Evolutionary conservation across 2,888 invertebrate species (phyloP).

Genomic region (Dasysyrphus tricinctus): DNA sequence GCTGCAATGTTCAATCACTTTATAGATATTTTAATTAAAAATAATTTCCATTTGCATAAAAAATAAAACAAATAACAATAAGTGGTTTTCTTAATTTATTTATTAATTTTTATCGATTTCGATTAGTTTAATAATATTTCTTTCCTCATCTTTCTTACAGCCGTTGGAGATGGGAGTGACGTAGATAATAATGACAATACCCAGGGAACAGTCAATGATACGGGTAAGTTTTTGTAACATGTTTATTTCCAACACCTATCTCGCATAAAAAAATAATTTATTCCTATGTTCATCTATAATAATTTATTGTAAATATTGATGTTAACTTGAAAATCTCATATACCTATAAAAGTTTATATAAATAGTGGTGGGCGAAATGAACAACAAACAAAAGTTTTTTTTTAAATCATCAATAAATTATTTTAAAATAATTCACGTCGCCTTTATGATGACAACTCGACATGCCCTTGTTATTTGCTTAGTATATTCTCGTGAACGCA

Average conservation of each 20-base stretch:
- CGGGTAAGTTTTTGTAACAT: constrained; percentile 74
- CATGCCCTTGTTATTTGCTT: constrained; percentile 1
- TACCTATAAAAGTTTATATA: background rate
- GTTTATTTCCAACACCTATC: background rate
- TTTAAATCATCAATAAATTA: constrained; percentile 13
- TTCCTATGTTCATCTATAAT: background rate
- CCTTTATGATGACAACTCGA: background rate
- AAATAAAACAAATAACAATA: too few species aligned
- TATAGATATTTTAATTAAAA: too few species aligned
- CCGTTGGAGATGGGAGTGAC: constrained; percentile 78
- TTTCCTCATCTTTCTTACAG: constrained; percentile 68
- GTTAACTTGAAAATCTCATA: background rate
- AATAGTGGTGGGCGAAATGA: background rate
- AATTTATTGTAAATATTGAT: background rate
- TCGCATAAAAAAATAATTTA: background rate
- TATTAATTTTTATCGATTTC: too few species aligned
- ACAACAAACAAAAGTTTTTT: background rate
- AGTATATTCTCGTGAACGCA: constrained; percentile 12
- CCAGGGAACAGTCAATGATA: constrained; percentile 77
- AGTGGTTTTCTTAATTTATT: too few species aligned
- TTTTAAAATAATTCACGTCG: constrained; percentile 6
- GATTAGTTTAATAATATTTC: too few species aligned
- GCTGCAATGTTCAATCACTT: too few species aligned
- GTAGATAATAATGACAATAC: constrained; percentile 77
- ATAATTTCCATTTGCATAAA: too few species aligned